These are phyloP conservation scores for Pterocles orientalis DNA, from an alignment of 2,113 vertebrate genomes.

Conservation along the genomic window DNA sequence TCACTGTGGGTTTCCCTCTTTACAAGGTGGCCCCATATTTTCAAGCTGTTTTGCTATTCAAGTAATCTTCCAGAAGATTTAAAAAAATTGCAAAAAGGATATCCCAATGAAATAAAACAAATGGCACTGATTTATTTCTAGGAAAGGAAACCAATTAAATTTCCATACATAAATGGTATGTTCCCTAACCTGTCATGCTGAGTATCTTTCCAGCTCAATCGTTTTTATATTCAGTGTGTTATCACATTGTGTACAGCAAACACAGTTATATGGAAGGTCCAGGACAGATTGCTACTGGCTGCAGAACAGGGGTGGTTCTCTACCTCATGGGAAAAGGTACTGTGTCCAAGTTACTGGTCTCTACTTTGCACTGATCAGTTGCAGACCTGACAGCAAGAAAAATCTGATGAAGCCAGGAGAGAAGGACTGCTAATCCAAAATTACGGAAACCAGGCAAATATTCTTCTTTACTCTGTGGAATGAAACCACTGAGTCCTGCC, in stretches of 20 bases:
- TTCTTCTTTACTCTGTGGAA: neutral
- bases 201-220: neutral
- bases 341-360: neutral
- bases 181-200: neutral
- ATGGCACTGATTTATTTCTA: neutral
- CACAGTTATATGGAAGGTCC: neutral
- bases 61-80: neutral
- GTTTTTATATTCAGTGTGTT: neutral
- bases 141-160: neutral
- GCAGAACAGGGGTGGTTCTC: neutral
- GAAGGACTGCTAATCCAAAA: neutral
- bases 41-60: neutral
- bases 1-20: neutral
- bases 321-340: neutral
- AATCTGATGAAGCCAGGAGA: neutral
- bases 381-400: neutral
- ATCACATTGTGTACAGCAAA: neutral
- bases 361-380: neutral
- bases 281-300: neutral
- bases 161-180: neutral
- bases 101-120: neutral
- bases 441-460: neutral
- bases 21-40: neutral
- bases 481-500: neutral
- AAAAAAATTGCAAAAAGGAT: neutral